Evolutionary conservation across 2,797 vertebrate genomes (phyloP).

Genomic region (Hydrocynus forskahlii): DNA sequence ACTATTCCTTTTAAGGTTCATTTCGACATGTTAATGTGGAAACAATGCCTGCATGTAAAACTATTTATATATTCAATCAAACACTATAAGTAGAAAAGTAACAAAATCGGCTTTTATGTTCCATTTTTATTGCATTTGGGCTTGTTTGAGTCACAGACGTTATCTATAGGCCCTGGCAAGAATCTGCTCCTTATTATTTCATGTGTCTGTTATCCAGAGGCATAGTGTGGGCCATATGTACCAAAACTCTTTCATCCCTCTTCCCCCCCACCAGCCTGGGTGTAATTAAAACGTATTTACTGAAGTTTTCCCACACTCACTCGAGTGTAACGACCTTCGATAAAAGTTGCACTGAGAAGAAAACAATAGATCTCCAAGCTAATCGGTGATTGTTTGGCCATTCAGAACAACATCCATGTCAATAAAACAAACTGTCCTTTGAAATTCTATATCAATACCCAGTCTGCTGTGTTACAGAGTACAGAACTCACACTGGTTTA

Average conservation of each 20-base stretch:
- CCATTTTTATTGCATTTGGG: background rate
- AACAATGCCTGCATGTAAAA: background rate
- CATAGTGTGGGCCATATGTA: slow-evolving; percentile 7
- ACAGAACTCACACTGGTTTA: no score
- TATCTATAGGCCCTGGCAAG: background rate
- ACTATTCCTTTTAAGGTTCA: background rate
- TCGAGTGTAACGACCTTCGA: background rate
- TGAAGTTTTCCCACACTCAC: slow-evolving; percentile 20
- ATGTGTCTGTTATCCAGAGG: slow-evolving; percentile 10
- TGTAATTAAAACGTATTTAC: slow-evolving; percentile 9
- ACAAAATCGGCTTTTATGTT: background rate
- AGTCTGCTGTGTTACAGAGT: background rate
- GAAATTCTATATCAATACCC: background rate
- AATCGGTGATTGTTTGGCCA: background rate
- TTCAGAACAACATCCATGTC: background rate
- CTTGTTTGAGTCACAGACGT: background rate
- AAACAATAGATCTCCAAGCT: background rate
- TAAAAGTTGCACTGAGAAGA: background rate
- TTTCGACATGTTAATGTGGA: background rate
- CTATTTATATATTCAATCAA: background rate
- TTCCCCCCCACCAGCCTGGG: background rate
- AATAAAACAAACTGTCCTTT: background rate
- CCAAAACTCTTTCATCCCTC: background rate
- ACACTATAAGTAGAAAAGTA: background rate
- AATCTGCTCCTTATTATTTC: slow-evolving; percentile 20